Percentiles rank a stretch among this genome's conserved stretches.
Conservation (phyloP, 2,888 invertebrate genomes). For the Caradrina clavipalpis region DNA sequence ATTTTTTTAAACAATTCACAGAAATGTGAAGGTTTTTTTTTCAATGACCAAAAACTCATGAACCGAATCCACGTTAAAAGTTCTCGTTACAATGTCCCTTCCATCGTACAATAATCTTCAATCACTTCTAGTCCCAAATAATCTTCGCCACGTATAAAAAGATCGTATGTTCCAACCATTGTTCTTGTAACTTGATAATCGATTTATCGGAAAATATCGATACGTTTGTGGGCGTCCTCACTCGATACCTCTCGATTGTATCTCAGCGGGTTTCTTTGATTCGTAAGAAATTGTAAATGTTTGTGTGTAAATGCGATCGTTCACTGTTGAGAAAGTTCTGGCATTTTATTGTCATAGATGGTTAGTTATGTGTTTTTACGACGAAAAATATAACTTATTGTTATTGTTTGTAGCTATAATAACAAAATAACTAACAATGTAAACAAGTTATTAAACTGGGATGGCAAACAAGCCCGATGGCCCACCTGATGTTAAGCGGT, state of each 20-base stretch:
- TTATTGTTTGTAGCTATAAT: neutral
- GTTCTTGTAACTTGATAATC: constrained; percentile 87
- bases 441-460: no score
- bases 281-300: constrained; percentile 56
- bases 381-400: neutral
- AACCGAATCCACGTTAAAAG: no score
- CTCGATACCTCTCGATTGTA: constrained; percentile 69
- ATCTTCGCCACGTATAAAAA: constrained; percentile 50
- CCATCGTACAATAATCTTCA: no score
- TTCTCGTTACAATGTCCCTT: no score
- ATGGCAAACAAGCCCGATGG: no score
- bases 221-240: constrained; percentile 75
- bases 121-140: constrained; percentile 39
- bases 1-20: no score
- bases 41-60: no score
- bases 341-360: constrained; percentile 24
- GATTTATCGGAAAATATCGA: constrained; percentile 79
- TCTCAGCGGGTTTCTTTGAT: constrained; percentile 64
- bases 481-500: no score
- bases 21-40: no score
- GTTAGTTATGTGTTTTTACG: constrained; percentile 5
- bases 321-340: constrained; percentile 23
- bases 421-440: no score
- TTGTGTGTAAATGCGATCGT: constrained; percentile 50
- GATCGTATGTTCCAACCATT: constrained; percentile 78